Conservation (phyloP, 2,113 vertebrate genomes). For the Climacteris rufus region DNA sequence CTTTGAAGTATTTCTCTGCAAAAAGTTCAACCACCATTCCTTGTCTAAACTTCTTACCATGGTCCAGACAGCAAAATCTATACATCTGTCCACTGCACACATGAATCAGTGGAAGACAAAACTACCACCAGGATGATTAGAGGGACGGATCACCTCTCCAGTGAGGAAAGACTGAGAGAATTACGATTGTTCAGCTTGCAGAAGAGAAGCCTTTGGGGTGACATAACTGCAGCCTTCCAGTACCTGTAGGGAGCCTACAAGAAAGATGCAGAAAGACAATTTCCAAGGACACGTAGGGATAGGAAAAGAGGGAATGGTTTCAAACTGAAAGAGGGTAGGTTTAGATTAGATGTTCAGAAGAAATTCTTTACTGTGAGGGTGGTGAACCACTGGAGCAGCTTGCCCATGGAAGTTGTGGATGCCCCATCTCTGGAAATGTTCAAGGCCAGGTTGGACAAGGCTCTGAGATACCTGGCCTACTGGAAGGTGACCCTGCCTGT, state of each 20-base stretch:
- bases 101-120: background rate
- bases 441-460: background rate
- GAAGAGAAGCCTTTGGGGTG: background rate
- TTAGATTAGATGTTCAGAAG: background rate
- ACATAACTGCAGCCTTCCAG: background rate
- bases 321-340: background rate
- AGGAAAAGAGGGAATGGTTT: background rate
- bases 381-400: background rate
- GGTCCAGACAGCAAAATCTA: background rate
- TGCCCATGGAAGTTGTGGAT: background rate
- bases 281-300: background rate
- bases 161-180: background rate
- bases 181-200: background rate
- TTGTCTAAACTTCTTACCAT: background rate
- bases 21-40: background rate
- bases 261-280: background rate
- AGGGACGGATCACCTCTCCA: background rate
- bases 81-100: background rate
- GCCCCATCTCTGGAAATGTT: background rate
- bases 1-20: background rate
- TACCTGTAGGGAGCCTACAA: background rate
- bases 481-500: background rate
- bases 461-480: background rate
- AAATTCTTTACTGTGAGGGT: background rate
- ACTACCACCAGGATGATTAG: background rate